phyloP scores from a whole-genome alignment of 2,113 vertebrate genomes.

The Salvelinus sp. region DNA sequence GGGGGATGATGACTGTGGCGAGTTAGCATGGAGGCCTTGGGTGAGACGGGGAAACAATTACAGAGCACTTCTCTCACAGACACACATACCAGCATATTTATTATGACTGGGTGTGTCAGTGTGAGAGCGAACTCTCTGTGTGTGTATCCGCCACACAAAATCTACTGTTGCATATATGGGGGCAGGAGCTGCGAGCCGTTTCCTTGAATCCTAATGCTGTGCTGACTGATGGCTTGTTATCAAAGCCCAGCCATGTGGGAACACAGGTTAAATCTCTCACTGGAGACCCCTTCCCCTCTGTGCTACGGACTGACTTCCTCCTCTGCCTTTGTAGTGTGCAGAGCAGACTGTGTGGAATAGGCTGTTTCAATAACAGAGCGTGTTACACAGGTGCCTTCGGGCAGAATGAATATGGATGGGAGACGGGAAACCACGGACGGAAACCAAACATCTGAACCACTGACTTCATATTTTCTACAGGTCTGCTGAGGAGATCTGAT shows the following conservation, averaged over 20 bases:
- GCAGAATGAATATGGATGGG: conserved; percentile 31
- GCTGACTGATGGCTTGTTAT: conserved; percentile 45
- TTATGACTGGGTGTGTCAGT: conserved; percentile 36
- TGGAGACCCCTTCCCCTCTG: conserved; percentile 34
- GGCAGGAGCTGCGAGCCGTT: neutral
- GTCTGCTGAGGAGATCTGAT: neutral
- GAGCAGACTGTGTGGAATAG: conserved; percentile 22
- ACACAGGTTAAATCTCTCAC: conserved; percentile 37
- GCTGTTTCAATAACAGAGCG: conserved; percentile 42
- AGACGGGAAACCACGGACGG: neutral
- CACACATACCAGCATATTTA: conserved; percentile 33
- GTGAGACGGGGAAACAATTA: conserved; percentile 48
- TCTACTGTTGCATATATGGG: conserved; percentile 31
- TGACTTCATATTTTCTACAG: neutral
- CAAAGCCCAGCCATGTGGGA: conserved; percentile 43
- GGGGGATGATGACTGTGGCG: too few species aligned
- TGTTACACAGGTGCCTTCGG: conserved; percentile 31
- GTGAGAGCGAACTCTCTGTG: conserved; percentile 21
- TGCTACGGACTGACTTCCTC: conserved; percentile 37
- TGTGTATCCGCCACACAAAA: conserved; percentile 14
- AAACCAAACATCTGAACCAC: neutral
- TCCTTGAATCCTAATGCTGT: conserved; percentile 39
- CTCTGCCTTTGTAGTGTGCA: conserved; percentile 43
- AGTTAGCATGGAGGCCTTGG: conserved; percentile 25
- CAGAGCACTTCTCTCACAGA: conserved; percentile 50